Evolutionary conservation across 1,140 invertebrate species (phyloP), one percentile per base, ranked within the genome.

Genomic region (Penaeus vannamei): DNA sequence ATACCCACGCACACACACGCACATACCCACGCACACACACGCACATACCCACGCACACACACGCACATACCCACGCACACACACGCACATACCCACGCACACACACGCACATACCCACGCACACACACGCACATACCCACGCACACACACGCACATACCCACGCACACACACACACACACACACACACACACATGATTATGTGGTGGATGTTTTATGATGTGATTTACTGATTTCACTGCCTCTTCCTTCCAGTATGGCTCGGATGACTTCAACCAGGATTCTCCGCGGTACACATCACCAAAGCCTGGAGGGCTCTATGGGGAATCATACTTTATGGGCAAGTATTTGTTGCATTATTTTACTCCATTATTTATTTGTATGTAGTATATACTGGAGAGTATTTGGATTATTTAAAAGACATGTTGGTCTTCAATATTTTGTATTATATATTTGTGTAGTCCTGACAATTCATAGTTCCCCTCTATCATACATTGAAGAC

Each of bases 261-360:
- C 96, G 92, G 97, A 97, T 93, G 97, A 98, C 92, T 98, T 97
- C 93, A 96, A 95, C n/a, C 95, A 96, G 93, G 96, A 97, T 92
- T 97, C 96, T 20, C 96, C 96, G 90, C 94, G 97, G 92, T 98
- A 97, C 94, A 95, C 96, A 89, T 97, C 97, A 84, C 96, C 97
- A 32, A 97, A 97, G 93, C 95, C 93, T 72, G 90, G 93, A 92
- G 91, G 93, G 85, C 92, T 94, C 92, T 95, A 95, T 93, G 93
- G 93, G 32, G 93, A 94, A 84, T 94, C 95, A 92, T 95, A 96
- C 93, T 94, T 93, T 90, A 93, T 93, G 91, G 93, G 94, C 94
- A 92, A 92, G 92, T 72, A 64, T 82, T 77, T 82, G 72, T 60
- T 29, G 1, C 32, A 46, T 81, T 46, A 81, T 26, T 46, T 81